Conservation (phyloP, 2,888 invertebrate genomes). For the Eupithecia centaureata region DNA sequence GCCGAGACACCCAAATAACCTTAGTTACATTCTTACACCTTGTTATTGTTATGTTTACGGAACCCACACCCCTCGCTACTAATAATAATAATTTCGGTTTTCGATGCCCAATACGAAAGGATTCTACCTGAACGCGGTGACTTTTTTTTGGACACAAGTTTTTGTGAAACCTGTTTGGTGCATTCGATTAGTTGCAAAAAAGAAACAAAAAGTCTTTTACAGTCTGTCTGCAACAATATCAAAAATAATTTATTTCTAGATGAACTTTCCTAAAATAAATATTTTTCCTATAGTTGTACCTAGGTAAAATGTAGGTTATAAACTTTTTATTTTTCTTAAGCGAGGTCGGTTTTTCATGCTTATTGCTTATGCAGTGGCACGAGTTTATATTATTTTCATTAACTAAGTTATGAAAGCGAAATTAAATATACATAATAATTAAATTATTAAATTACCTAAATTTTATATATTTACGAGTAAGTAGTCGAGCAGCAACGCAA, state of each 20-base stretch:
- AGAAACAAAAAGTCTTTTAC: slow-evolving; percentile 14
- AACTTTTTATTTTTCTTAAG: too few species aligned
- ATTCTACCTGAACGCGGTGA: slow-evolving; percentile 51
- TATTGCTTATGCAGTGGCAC: too few species aligned
- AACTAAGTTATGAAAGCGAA: not conserved
- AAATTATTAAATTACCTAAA: not conserved
- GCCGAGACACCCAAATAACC: not conserved
- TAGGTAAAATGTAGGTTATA: too few species aligned
- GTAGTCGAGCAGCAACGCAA: not conserved
- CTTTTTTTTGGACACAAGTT: slow-evolving; percentile 40
- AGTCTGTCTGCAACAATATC: slow-evolving; percentile 16
- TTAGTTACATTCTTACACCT: not conserved
- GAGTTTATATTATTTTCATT: not conserved
- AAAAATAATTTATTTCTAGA: not conserved
- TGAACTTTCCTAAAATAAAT: not conserved
- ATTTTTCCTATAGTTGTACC: too few species aligned
- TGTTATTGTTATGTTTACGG: slow-evolving; percentile 14
- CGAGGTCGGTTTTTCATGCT: not conserved
- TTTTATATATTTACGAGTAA: not conserved
- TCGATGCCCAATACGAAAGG: slow-evolving; percentile 31
- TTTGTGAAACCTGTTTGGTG: slow-evolving; percentile 44
- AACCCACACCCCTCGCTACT: slow-evolving; percentile 14
- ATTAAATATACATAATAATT: not conserved
- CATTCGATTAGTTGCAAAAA: slow-evolving; percentile 1
- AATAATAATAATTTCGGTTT: slow-evolving; percentile 32